Percentiles rank a stretch among this genome's conserved stretches.
Evolutionary conservation across 2,113 vertebrate genomes (phyloP).

Genomic region (Coryphaenoides rupestris): DNA sequence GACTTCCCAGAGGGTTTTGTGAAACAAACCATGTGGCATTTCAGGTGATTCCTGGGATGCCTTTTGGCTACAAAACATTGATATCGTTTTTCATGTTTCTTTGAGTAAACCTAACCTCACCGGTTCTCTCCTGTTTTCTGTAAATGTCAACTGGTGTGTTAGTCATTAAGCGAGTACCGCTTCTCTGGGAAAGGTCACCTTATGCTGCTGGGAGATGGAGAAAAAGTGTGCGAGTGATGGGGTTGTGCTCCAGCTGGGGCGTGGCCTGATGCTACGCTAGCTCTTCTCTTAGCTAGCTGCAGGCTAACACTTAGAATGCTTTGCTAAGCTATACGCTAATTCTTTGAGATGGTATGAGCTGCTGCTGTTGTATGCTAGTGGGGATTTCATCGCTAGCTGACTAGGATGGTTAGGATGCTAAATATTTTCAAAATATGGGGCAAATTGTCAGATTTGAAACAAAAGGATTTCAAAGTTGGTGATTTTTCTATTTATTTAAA

Average conservation of each 20-base stretch:
- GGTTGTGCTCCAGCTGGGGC: conserved; percentile 18
- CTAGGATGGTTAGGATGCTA: too few species aligned
- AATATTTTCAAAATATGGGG: too few species aligned
- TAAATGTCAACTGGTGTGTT: conserved; percentile 72
- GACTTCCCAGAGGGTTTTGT: too few species aligned
- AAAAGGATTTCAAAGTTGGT: too few species aligned
- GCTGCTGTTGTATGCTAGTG: too few species aligned
- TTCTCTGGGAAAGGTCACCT: conserved; percentile 66
- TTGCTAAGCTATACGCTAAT: too few species aligned
- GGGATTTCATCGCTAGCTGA: too few species aligned
- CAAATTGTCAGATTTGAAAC: too few species aligned
- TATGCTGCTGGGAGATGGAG: conserved; percentile 38
- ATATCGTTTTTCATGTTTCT: conserved; percentile 39
- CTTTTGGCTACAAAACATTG: conserved; percentile 30
- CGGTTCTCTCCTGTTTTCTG: conserved; percentile 32
- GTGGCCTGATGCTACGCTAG: conserved; percentile 6
- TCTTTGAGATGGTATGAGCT: too few species aligned
- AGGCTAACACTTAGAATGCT: neutral
- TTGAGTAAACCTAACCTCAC: conserved; percentile 27
- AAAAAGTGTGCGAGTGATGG: conserved; percentile 29
- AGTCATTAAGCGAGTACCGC: conserved; percentile 56
- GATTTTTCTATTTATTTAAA: too few species aligned
- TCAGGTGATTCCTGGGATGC: too few species aligned
- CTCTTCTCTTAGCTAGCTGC: neutral
- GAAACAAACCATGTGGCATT: too few species aligned